These are phyloP conservation scores for Euphydryas editha DNA, from an alignment of 2,888 invertebrate genomes.

Conservation along the genomic window DNA sequence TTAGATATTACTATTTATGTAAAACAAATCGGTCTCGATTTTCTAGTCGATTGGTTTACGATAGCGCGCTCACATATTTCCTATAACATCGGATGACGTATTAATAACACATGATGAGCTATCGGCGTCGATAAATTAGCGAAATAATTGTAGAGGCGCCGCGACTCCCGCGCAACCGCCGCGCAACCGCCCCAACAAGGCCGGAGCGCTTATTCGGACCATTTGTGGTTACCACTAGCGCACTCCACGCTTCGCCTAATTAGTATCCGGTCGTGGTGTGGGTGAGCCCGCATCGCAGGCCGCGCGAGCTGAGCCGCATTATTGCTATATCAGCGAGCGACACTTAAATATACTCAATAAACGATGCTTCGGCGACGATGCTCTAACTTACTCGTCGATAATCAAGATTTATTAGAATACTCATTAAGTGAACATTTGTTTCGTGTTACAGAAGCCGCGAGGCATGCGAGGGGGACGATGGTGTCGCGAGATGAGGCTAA, in stretches of 20 bases:
- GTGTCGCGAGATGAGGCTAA: conserved; percentile 54
- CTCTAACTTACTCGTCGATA: conserved; percentile 20
- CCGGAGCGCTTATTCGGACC: conserved; percentile 66
- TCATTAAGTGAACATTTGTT: conserved; percentile 7
- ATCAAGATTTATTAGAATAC: conserved; percentile 16
- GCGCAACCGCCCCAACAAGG: conserved; percentile 70
- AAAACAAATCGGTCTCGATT: neutral
- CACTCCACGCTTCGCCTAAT: conserved; percentile 69
- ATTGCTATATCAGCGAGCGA: conserved; percentile 60
- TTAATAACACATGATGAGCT: conserved; percentile 14
- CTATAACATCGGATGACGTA: conserved; percentile 12
- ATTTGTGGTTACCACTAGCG: conserved; percentile 65
- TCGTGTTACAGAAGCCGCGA: conserved; percentile 44
- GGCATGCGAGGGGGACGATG: conserved; percentile 19
- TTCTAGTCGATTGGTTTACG: neutral
- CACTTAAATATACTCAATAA: conserved; percentile 28
- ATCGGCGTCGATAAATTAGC: conserved; percentile 54
- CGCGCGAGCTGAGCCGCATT: conserved; percentile 63
- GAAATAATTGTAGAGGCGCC: conserved; percentile 66
- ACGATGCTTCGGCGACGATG: conserved; percentile 21
- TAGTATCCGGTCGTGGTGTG: conserved; percentile 69
- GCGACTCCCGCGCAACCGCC: conserved; percentile 69
- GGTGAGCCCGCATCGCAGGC: conserved; percentile 72
- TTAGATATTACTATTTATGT: neutral
- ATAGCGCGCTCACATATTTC: conserved; percentile 1